Percentiles rank a stretch among this genome's conserved stretches.
Conservation (phyloP, 2,797 vertebrate genomes). For the Ctenopoma kingsleyae region DNA sequence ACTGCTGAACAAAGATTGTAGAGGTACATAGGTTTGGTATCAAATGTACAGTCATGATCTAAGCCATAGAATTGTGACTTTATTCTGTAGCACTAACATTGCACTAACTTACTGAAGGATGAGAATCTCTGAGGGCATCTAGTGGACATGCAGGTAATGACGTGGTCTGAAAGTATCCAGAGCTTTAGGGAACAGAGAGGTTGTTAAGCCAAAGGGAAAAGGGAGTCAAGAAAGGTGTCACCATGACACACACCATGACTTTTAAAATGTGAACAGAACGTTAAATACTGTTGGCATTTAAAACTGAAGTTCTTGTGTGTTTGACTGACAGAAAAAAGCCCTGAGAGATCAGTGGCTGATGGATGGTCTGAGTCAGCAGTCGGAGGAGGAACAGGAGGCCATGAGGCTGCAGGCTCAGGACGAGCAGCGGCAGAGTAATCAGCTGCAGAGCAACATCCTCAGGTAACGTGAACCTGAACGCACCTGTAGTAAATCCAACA, state of each 20-base stretch:
- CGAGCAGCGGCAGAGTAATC: conserved; percentile 86
- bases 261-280: not conserved
- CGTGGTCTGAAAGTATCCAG: not conserved
- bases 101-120: not conserved
- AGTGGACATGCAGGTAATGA: not conserved
- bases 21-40: too few species aligned
- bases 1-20: too few species aligned
- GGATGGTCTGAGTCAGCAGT: conserved; percentile 90
- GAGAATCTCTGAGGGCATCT: not conserved
- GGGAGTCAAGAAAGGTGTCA: not conserved
- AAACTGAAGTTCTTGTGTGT: conserved; percentile 21
- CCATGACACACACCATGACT: not conserved
- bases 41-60: not conserved
- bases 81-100: not conserved
- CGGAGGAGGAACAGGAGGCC: conserved; percentile 90
- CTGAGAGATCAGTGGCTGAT: conserved; percentile 96
- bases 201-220: not conserved
- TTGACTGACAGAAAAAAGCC: conserved; percentile 90
- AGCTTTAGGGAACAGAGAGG: not conserved
- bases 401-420: conserved; percentile 89
- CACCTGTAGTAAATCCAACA: not conserved
- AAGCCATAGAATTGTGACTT: not conserved
- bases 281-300: not conserved
- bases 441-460: conserved; percentile 89
- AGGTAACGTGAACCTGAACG: conserved; percentile 84